A percentile compares a stretch with the other conserved stretches of the same genome.
phyloP scores from a whole-genome alignment of 92 coral and sea anemone genomes.

The Epizoanthus fatuus region DNA sequence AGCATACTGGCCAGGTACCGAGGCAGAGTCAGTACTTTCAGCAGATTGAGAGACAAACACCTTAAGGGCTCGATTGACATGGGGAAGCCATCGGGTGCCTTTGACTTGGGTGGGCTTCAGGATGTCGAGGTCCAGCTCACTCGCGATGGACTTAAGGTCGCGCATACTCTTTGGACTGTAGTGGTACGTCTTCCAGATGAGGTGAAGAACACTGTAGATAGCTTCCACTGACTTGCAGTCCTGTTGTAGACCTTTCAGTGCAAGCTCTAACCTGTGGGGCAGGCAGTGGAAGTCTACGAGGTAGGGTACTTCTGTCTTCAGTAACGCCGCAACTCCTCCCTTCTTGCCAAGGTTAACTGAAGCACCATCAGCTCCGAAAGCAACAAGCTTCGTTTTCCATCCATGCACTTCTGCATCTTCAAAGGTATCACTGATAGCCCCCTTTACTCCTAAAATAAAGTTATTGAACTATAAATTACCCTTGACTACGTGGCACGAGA shows the following conservation, averaged over 20 bases:
- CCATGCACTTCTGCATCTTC: slow-evolving; percentile 44
- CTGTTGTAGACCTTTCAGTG: slow-evolving; percentile 43
- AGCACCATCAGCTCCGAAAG: slow-evolving; percentile 66
- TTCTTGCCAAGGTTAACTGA: slow-evolving; percentile 55
- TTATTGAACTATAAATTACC: too few relatives aligned
- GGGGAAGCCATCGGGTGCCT: slow-evolving; percentile 69
- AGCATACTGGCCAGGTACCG: slow-evolving; percentile 47
- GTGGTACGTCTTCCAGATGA: slow-evolving; percentile 60
- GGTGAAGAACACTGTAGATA: slow-evolving; percentile 52
- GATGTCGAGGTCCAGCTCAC: slow-evolving; percentile 44
- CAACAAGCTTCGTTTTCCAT: slow-evolving; percentile 56
- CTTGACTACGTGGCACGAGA: too few relatives aligned
- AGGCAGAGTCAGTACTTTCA: background rate
- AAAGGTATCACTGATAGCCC: slow-evolving; percentile 54
- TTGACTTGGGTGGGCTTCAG: slow-evolving; percentile 55
- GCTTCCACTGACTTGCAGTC: slow-evolving; percentile 41
- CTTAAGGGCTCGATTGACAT: slow-evolving; percentile 53
- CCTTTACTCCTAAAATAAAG: slow-evolving; percentile 51
- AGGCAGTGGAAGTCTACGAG: slow-evolving; percentile 63
- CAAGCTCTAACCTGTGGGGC: slow-evolving; percentile 63
- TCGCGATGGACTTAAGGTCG: slow-evolving; percentile 48
- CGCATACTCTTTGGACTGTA: slow-evolving; percentile 60
- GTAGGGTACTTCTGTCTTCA: slow-evolving; percentile 48
- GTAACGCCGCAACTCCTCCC: slow-evolving; percentile 44
- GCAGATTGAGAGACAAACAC: slow-evolving; percentile 33